Evolutionary conservation across 2,113 vertebrate genomes (phyloP), one percentile per base, ranked within the genome.

Genomic region (Cygnus atratus): DNA sequence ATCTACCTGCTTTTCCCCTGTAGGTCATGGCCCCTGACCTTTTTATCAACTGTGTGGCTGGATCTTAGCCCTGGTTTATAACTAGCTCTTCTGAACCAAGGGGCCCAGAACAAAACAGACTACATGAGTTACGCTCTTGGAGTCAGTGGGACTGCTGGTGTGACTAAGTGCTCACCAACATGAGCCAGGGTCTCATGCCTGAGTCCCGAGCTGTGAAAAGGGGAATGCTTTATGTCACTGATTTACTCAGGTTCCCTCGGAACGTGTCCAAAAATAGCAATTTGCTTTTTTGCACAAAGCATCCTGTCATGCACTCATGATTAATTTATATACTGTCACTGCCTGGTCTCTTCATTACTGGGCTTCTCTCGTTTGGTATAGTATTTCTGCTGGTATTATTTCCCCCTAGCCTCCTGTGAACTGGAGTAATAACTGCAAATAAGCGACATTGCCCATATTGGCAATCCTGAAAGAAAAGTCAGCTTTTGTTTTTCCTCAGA

Each of bases 151-250:
- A 76, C 80, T 91, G 87, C 77, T 91, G 66, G 48, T 92, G 79
- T 91, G 83, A 95, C 84, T 88, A 84, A 82, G 84, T 91, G 88
- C 77, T 96, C 86, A 87, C 88, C 92, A 94, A 82, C 62, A 79
- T 50, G 80, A 95, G 90, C 61, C 92, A 93, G 73, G 52, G 83
- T 89, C 81, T 95, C 88, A 82, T 84, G 71, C 81, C 44, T 85
- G 58, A 62, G 66, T 52, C 79, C 86, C 79, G 67, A 96, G 72
- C 76, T 93, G 87, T 74, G 92, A 96, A 80, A 90, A 93, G 72
- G 61, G 46, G 72, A 94, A 91, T 93, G 79, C 75, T 95, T 97
- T 94, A 91, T 94, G 82, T 95, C 93, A 88, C 75, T 96, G 92
- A 94, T 94, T 96, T 94, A 90, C 90, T 90, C 78, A 86, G 86